Conservation (phyloP, 1,140 invertebrate species). For the Saccostrea echinata region DNA sequence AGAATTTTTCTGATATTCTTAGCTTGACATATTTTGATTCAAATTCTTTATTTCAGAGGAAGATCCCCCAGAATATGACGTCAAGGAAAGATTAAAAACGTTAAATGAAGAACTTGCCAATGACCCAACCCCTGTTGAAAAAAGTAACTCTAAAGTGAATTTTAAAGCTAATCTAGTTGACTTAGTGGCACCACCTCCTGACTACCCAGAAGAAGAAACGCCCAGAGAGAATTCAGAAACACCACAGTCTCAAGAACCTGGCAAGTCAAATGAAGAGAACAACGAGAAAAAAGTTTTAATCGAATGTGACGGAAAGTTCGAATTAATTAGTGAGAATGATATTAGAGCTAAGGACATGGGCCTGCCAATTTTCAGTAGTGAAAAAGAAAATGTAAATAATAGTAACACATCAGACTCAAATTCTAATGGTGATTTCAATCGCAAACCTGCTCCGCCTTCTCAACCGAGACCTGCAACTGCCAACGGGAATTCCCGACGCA, state of each 20-base stretch:
- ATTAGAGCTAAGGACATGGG: constrained; percentile 65
- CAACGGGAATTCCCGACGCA: constrained; percentile 42
- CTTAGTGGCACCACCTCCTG: constrained; percentile 72
- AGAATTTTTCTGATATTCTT: neutral
- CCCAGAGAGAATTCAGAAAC: constrained; percentile 56
- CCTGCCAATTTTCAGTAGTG: constrained; percentile 46
- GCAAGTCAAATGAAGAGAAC: constrained; percentile 50
- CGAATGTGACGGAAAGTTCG: constrained; percentile 77
- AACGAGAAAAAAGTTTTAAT: constrained; percentile 69
- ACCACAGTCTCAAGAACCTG: constrained; percentile 48
- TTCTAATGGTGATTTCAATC: constrained; percentile 32
- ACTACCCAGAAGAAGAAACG: constrained; percentile 70
- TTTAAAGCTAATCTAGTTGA: constrained; percentile 77
- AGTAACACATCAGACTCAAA: constrained; percentile 24
- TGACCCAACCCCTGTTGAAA: constrained; percentile 71
- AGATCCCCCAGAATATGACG: constrained; percentile 76
- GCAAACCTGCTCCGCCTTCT: constrained; percentile 67
- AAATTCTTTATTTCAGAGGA: constrained; percentile 65
- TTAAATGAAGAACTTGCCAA: constrained; percentile 76
- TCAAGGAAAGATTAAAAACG: constrained; percentile 72
- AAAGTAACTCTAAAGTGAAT: constrained; percentile 67
- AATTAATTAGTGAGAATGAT: constrained; percentile 72
- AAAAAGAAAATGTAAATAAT: constrained; percentile 55
- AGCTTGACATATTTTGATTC: neutral
- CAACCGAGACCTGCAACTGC: constrained; percentile 68